A percentile compares a stretch with the other conserved stretches of the same genome.
phyloP scores from a whole-genome alignment of 2,113 vertebrate genomes.

The Dipodomys stephensi region DNA sequence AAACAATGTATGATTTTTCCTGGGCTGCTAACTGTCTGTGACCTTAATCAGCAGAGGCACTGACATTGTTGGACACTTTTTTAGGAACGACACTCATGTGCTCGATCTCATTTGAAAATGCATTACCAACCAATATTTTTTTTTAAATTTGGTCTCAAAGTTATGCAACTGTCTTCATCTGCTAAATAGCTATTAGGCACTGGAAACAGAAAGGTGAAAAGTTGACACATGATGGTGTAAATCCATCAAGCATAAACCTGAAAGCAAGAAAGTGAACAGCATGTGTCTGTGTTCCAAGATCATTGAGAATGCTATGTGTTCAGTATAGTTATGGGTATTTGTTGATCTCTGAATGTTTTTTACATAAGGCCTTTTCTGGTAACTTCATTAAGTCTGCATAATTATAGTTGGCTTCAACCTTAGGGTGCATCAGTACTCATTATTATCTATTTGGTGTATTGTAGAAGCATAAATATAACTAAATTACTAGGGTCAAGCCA shows the following conservation, averaged over 20 bases:
- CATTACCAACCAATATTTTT: slow-evolving; percentile 51
- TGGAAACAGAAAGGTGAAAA: slow-evolving; percentile 25
- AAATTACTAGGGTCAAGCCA: slow-evolving; percentile 69
- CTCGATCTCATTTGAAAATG: neutral
- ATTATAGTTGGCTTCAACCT: slow-evolving; percentile 61
- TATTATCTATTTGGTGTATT: slow-evolving; percentile 68
- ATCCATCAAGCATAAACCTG: slow-evolving; percentile 3
- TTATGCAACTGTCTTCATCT: neutral
- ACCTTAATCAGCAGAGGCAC: slow-evolving; percentile 3
- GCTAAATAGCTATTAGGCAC: neutral
- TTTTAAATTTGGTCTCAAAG: slow-evolving; percentile 61
- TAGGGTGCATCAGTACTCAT: slow-evolving; percentile 49
- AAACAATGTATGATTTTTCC: slow-evolving; percentile 3
- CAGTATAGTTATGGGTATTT: slow-evolving; percentile 8
- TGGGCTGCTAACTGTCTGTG: neutral
- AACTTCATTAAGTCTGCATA: slow-evolving; percentile 66
- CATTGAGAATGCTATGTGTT: slow-evolving; percentile 73
- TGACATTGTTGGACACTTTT: neutral
- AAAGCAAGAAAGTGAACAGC: slow-evolving; percentile 39
- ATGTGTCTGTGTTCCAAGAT: slow-evolving; percentile 59
- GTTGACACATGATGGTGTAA: neutral
- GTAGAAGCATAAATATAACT: slow-evolving; percentile 69
- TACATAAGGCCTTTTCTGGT: slow-evolving; percentile 72
- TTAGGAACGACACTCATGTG: neutral
- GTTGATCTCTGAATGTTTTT: slow-evolving; percentile 51